Base-by-base conservation (phyloP, 1,140 invertebrate species). In the Drosophila nikananu region DNA sequence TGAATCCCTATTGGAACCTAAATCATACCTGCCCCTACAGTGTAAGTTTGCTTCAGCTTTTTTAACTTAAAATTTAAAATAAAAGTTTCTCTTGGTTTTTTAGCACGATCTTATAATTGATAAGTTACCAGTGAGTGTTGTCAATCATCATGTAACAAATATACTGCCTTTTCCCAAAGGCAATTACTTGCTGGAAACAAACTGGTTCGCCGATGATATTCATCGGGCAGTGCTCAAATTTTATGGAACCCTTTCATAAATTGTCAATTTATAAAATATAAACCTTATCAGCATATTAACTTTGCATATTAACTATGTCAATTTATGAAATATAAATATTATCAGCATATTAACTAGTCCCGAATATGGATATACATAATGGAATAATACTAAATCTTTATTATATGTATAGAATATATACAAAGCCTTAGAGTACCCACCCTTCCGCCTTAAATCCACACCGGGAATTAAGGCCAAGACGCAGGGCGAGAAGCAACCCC, bases 131-230 rank as follows among this genome's bases (percentile, higher is more conserved):
- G 15, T 13, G 4, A 5, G 19, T 35, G 62, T 19, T 39, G 15
- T 60, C 9, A 5, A 54, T 35, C 19, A 54, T 21, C 6, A 10
- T 6, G 1, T 70, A 1, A 37, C 66, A 13, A 5, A 41, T 5
- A 25, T 71, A 5, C n/a, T 71, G 5, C 62, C 54, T 2, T 23
- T 66, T 27, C 62, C 70, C 4, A 30, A 37, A 21, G 70, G 63
- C 6, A 13, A 46, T 35, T 73, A 67, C 44, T 10, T 51, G n/a
- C 0, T 39, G 35, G 21, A 52, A 39, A 39, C 8, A 10, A 42
- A 19, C 5, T 59, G 63, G 70, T 2, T 19, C 15, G 37, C 46
- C 6, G 44, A 67, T 23, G 23, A 39, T n/a, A 52, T 51, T 25
- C 5, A 19, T 9, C 19, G 52, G 10, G 51, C 42, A 10, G 15